phyloP scores from a whole-genome alignment of 2,888 invertebrate genomes.

The Dioctria linearis region DNA sequence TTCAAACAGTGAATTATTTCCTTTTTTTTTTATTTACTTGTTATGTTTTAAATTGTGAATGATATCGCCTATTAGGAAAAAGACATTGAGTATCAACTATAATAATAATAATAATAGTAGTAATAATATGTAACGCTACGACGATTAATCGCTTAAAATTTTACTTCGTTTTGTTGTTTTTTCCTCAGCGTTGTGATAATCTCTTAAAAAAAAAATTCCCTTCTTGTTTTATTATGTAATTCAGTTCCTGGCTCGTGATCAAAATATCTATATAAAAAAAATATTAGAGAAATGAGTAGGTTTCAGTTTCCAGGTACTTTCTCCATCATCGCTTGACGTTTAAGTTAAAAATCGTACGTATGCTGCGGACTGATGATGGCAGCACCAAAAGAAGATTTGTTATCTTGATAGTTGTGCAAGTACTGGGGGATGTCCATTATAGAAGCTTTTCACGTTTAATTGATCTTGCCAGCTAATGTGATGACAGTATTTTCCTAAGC shows the following conservation, averaged over 20 bases:
- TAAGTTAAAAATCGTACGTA: too few relatives aligned
- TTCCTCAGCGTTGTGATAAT: slow-evolving; percentile 25
- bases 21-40: slow-evolving; percentile 11
- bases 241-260: slow-evolving; percentile 21
- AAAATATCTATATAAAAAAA: not conserved
- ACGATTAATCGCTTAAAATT: not conserved
- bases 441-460: not conserved
- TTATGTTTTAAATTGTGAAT: slow-evolving; percentile 15
- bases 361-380: not conserved
- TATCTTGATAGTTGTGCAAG: not conserved
- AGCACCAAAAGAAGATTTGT: not conserved
- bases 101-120: not conserved
- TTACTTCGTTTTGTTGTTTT: not conserved
- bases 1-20: slow-evolving; percentile 25
- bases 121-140: not conserved
- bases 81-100: slow-evolving; percentile 1
- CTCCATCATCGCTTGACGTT: not conserved
- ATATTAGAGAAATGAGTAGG: slow-evolving; percentile 39
- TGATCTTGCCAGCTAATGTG: slow-evolving; percentile 18
- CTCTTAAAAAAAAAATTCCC: not conserved
- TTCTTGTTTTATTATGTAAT: slow-evolving; percentile 20
- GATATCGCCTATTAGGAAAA: not conserved
- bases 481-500: slow-evolving; percentile 7
- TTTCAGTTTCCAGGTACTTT: slow-evolving; percentile 34
- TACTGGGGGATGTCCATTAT: not conserved